Evolutionary conservation across 2,797 vertebrate species (phyloP), one percentile per base, ranked within the genome.

Genomic region (Lophius americanus): DNA sequence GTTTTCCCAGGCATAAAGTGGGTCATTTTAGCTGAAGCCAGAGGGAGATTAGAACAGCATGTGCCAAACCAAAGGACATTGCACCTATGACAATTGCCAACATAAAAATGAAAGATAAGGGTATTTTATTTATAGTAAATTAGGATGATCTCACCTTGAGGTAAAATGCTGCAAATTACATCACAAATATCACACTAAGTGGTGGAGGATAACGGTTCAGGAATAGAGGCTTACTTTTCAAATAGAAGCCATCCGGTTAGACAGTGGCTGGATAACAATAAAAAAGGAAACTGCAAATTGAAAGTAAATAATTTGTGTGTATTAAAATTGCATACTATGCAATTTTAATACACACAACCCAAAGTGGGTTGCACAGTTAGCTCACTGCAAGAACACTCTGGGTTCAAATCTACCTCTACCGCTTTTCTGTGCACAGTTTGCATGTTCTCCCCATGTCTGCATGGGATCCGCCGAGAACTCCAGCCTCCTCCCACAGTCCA

Each of bases 71-170:
- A 4, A 0, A 61, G 64, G 53, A 83, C 77, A 84, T 83, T 81
- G 74, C 73, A 73, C 75, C 78, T 60, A 2, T 13, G 64, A 83
- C 57, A 75, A 50, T 2, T 33, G 66, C 59, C 68, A 76, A 75
- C 69, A 81, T 81, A 81, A 85, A 88, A 82, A 64, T 75, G 68
- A 80, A 75, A 74, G 70, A 87, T 82, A 47, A 14, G 41, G 73
- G 64, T 33, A 3, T 50, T 66, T 67, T 46, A 36, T 48, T 8
- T 42, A 42, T 42, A 9, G 8, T 42, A 23, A 43, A 66, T 61
- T 43, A 56, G 60, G 36, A 56, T 63, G 72, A 70, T 63, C 48
- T 79, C 71, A 73, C 41, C 58, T 43, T 39, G 50, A 64, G 64
- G 60, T 38, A 36, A 55, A 64, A 58, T 47, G 9, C 9, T 51